Conservation (phyloP, 2,113 vertebrate species). For the Pangasianodon hypophthalmus region DNA sequence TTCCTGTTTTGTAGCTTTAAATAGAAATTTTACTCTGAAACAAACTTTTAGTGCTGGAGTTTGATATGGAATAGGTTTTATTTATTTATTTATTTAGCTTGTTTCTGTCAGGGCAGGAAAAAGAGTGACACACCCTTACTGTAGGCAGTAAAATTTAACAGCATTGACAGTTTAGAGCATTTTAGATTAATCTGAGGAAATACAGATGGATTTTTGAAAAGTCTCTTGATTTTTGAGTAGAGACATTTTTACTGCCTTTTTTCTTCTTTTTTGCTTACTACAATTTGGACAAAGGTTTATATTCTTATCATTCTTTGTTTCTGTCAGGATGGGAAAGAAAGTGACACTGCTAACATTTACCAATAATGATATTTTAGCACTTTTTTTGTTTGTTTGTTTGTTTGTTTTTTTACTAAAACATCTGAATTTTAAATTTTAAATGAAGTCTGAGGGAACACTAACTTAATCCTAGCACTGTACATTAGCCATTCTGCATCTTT, state of each 20-base stretch:
- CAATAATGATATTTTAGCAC: neutral
- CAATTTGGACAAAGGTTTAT: neutral
- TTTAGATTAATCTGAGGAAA: neutral
- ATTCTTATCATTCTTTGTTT: neutral
- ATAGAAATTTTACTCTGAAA: neutral
- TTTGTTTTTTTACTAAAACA: neutral
- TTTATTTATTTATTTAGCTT: no score
- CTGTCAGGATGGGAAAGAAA: neutral
- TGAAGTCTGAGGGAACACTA: neutral
- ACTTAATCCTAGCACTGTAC: no score
- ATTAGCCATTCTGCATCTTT: neutral
- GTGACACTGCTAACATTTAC: neutral
- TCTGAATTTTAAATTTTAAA: neutral
- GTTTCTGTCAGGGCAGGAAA: neutral
- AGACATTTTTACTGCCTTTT: neutral
- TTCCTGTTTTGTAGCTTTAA: no score
- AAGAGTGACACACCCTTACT: neutral
- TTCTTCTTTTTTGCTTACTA: neutral
- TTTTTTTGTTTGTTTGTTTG: no score
- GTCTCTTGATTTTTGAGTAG: neutral
- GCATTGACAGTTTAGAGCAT: neutral
- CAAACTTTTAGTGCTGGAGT: neutral
- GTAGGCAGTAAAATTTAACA: neutral
- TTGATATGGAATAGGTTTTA: neutral
- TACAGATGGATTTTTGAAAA: neutral